phyloP scores from a whole-genome alignment of 2,113 vertebrate genomes.

The Salvelinus namaycush region DNA sequence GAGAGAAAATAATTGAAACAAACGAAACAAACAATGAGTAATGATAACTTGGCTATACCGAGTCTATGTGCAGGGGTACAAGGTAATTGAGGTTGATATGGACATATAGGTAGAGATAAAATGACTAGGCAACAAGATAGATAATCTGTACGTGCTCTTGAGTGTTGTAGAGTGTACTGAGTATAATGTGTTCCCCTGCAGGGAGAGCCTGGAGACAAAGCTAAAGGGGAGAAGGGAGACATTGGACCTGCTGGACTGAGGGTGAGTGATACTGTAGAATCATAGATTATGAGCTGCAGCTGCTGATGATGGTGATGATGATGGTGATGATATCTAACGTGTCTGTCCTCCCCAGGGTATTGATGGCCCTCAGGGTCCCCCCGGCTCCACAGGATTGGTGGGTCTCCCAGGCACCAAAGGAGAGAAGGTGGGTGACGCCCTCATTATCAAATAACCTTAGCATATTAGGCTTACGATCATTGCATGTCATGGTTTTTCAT shows the following conservation, averaged over 20 bases:
- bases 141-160: too few relatives aligned
- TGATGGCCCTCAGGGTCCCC: constrained; percentile 62
- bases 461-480: not conserved
- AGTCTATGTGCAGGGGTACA: too few relatives aligned
- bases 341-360: constrained; percentile 46
- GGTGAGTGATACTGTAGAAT: constrained; percentile 50
- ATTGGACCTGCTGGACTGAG: constrained; percentile 60
- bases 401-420: constrained; percentile 93
- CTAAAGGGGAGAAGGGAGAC: constrained; percentile 75
- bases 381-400: constrained; percentile 80
- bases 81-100: too few relatives aligned
- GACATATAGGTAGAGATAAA: too few relatives aligned
- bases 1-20: too few relatives aligned
- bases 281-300: not conserved
- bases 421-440: constrained; percentile 82
- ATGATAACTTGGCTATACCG: too few relatives aligned
- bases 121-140: too few relatives aligned
- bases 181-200: constrained; percentile 40
- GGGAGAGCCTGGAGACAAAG: constrained; percentile 75
- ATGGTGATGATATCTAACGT: not conserved
- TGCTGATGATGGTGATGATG: not conserved
- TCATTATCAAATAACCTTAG: not conserved
- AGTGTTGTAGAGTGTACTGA: too few relatives aligned
- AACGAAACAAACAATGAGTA: too few relatives aligned
- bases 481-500: not conserved